Conservation (phyloP, 2,888 invertebrate species). For the Uloborus plumipes region DNA sequence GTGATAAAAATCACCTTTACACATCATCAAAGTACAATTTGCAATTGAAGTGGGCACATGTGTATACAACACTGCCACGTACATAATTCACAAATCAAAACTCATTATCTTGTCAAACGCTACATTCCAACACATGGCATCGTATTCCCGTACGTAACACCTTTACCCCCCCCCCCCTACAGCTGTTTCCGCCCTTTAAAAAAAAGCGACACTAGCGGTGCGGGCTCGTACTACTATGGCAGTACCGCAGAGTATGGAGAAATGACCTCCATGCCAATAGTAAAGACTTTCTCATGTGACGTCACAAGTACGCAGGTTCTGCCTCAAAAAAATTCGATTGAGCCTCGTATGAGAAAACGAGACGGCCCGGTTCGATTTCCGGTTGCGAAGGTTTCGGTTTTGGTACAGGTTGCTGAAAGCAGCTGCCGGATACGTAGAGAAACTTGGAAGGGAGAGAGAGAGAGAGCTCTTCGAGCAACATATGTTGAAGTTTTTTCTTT, state of each 20-base stretch:
- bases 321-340: constrained; percentile 14
- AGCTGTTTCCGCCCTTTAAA: constrained; percentile 55
- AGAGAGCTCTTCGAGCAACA: too few relatives aligned
- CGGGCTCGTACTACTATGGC: constrained; percentile 6
- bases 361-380: constrained; percentile 50
- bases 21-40: too few relatives aligned
- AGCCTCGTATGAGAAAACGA: constrained; percentile 43
- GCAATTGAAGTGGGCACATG: too few relatives aligned
- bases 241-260: constrained; percentile 8
- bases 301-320: constrained; percentile 50
- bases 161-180: constrained; percentile 9
- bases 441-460: too few relatives aligned
- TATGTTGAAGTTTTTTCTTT: too few relatives aligned
- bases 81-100: too few relatives aligned
- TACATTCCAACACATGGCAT: too few relatives aligned
- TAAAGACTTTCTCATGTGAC: constrained; percentile 63
- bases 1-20: too few relatives aligned
- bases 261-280: constrained; percentile 35
- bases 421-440: constrained; percentile 53
- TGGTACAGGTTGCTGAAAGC: constrained; percentile 22
- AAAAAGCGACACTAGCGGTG: constrained; percentile 15
- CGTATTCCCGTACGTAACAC: background rate
- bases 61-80: too few relatives aligned
- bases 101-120: too few relatives aligned
- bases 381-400: constrained; percentile 46